A percentile compares a stretch with the other conserved stretches of the same genome.
Evolutionary conservation across 2,888 invertebrate genomes (phyloP).

Genomic region (Leptopilina syphax): DNA sequence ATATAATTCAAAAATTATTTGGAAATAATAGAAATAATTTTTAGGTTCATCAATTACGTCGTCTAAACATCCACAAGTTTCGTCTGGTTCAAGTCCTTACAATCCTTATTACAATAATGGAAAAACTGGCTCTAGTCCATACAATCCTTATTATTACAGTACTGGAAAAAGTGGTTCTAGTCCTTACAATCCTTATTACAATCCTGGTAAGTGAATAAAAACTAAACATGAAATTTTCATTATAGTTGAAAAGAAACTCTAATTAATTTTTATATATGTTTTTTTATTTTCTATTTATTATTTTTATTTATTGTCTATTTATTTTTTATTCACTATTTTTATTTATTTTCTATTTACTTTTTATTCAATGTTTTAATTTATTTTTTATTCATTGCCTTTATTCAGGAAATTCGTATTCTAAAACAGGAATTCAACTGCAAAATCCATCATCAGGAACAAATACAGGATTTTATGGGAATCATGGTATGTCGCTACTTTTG

Average conservation of each 20-base stretch:
- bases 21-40: background rate
- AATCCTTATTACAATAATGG: constrained; percentile 6
- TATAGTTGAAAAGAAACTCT: background rate
- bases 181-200: background rate
- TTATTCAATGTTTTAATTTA: no score
- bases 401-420: background rate
- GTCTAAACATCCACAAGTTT: constrained; percentile 35
- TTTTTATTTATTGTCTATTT: no score
- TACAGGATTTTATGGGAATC: background rate
- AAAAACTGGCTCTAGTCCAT: background rate
- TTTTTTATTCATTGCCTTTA: no score
- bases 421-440: background rate
- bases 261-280: background rate
- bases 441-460: background rate
- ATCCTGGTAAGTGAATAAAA: background rate
- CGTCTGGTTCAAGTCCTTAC: constrained; percentile 3
- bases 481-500: background rate
- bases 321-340: no score
- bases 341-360: no score
- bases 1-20: background rate
- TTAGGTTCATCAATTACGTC: background rate
- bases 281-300: no score
- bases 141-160: background rate
- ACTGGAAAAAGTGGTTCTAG: background rate
- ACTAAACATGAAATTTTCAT: no score